Evolutionary conservation across 2,888 invertebrate genomes (phyloP), one percentile per base, ranked within the genome.

Genomic region (Chydorus sphaericus): DNA sequence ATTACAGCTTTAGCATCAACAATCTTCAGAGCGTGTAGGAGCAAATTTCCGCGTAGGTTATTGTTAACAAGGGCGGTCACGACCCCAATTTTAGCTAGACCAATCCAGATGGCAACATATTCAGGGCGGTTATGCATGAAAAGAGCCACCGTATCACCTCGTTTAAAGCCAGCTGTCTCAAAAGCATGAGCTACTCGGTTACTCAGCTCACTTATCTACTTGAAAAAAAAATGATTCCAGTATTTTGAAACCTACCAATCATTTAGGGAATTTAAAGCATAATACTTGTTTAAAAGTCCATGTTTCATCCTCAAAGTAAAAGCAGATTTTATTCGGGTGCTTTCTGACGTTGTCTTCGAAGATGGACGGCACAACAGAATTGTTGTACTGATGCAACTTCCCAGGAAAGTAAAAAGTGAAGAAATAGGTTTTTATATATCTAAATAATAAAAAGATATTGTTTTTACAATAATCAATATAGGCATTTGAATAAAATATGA

Each of bases 71-170:
- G 77, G 0, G 97, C 91, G 0, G 85, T 77, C 31, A 91, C 79
- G 0, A 85, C 78, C 0, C 91, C 90, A 18, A 88, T 71, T 70
- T 96, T 90, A 11, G 90, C 82, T 54, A 92, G 75, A 0, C 96
- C 97, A 55, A 98, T 73, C 96, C 97, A 98, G 36, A 83, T 81
- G 38, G 83, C 83, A 4, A 94, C 84, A 71, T 85, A 90, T 69
- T 97, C 91, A 0, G 92, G 87, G 36, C 87, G 79, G 70, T 94
- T 96, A 69, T 91, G 91, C 75, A 94, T 78, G 69, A 91, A 80
- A 18, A 98, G 73, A 0, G 85, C 92, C 0, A 98, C 85, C 0
- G 83, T 80, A 69, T 97, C 91, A 0, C 92, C 94, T 60, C 83
- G 82, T 63, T 83, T 81, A 61, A 85, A 83, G n/a, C 91, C 91